Percentiles rank a stretch among this genome's conserved stretches.
phyloP scores from a whole-genome alignment of 2,113 vertebrate genomes.

The Grammomys surdaster region DNA sequence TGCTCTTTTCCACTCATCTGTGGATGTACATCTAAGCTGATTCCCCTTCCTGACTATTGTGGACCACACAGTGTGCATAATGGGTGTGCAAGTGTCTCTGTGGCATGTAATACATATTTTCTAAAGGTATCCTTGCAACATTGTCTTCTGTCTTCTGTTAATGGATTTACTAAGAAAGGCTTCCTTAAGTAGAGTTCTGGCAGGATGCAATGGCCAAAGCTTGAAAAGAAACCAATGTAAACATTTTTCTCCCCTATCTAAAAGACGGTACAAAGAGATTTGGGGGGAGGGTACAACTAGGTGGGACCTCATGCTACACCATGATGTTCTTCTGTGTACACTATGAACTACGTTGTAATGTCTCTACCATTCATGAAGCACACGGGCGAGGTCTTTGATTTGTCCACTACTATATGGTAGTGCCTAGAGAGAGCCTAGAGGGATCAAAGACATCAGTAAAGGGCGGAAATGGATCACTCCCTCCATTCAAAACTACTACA shows the following conservation, averaged over 20 bases:
- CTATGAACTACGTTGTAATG: background rate
- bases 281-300: background rate
- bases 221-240: slow-evolving; percentile 15
- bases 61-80: background rate
- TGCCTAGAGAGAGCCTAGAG: too few relatives aligned
- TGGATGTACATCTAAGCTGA: background rate
- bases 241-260: background rate
- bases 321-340: background rate
- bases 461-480: background rate
- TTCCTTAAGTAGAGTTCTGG: background rate
- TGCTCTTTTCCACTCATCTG: background rate
- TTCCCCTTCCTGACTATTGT: background rate
- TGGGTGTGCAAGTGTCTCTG: background rate
- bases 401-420: background rate
- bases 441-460: background rate
- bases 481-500: background rate
- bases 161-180: slow-evolving; percentile 1
- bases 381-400: background rate
- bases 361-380: background rate
- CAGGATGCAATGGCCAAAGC: background rate
- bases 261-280: background rate
- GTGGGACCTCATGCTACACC: background rate
- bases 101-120: background rate
- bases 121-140: background rate
- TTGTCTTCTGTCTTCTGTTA: background rate